A percentile compares a stretch with the other conserved stretches of the same genome.
Evolutionary conservation across 2,888 invertebrate species (phyloP).

Genomic region (Prenolepis imparis): DNA sequence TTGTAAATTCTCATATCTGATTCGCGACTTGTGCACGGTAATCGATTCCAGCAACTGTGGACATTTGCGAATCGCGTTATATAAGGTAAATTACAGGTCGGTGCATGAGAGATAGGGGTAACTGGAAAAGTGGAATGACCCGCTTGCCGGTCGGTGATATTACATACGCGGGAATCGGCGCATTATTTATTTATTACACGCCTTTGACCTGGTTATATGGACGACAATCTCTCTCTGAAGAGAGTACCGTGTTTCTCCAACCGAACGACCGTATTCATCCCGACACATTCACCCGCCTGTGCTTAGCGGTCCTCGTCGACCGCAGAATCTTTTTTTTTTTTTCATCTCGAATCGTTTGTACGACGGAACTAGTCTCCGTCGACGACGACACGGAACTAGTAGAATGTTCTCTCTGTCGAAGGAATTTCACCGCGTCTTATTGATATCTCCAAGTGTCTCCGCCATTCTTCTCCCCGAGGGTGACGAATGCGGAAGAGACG

Average conservation of each 20-base stretch:
- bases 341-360: constrained; percentile 39
- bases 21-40: constrained; percentile 4
- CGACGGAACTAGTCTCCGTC: constrained; percentile 12
- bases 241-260: constrained; percentile 34
- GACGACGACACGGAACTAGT: constrained; percentile 2
- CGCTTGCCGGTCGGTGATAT: constrained; percentile 7
- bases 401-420: background rate
- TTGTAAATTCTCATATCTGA: background rate
- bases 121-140: constrained; percentile 40
- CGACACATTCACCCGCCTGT: constrained; percentile 3
- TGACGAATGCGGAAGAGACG: constrained; percentile 48
- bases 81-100: background rate
- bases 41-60: constrained; percentile 17
- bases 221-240: constrained; percentile 36
- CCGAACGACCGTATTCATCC: constrained; percentile 25
- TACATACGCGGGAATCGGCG: constrained; percentile 14
- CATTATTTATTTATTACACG: constrained; percentile 32
- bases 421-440: constrained; percentile 25
- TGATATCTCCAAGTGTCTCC: background rate
- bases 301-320: constrained; percentile 47
- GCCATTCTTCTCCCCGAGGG: constrained; percentile 6
- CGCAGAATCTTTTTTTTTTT: constrained; percentile 52
- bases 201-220: constrained; percentile 49
- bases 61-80: constrained; percentile 12
- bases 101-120: background rate